A percentile compares a stretch with the other conserved stretches of the same genome.
Conservation (phyloP, 2,888 invertebrate species). For the Cheilosia urbana region DNA sequence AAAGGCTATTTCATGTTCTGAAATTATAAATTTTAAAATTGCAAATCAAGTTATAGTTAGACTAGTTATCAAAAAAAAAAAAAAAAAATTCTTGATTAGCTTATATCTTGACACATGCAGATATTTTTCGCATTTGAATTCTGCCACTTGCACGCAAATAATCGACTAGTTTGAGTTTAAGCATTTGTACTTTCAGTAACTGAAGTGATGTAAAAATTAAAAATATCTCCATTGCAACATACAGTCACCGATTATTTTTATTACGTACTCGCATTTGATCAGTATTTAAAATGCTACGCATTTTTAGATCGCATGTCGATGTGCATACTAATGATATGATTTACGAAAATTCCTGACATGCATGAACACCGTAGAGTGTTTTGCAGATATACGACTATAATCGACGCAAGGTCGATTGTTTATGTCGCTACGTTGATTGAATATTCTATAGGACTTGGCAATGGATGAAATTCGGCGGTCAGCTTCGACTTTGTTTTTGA, state of each 20-base stretch:
- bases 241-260: neutral
- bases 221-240: neutral
- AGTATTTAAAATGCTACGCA: slow-evolving; percentile 17
- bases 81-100: neutral
- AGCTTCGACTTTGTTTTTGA: too few relatives aligned
- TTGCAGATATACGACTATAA: neutral
- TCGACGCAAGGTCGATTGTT: neutral
- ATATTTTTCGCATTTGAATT: too few relatives aligned
- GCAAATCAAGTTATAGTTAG: too few relatives aligned
- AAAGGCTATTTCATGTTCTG: slow-evolving; percentile 1
- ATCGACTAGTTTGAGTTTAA: too few relatives aligned
- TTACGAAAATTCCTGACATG: slow-evolving; percentile 8
- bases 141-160: too few relatives aligned
- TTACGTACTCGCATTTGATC: neutral
- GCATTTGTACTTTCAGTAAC: neutral
- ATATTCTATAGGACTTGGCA: neutral
- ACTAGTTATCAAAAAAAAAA: too few relatives aligned
- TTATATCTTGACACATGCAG: too few relatives aligned
- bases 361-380: neutral
- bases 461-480: too few relatives aligned
- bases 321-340: slow-evolving; percentile 30
- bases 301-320: neutral
- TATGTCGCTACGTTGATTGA: neutral
- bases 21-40: neutral
- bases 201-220: neutral